phyloP scores from a whole-genome alignment of 2,113 vertebrate species.

The Pseudorasbora parva region DNA sequence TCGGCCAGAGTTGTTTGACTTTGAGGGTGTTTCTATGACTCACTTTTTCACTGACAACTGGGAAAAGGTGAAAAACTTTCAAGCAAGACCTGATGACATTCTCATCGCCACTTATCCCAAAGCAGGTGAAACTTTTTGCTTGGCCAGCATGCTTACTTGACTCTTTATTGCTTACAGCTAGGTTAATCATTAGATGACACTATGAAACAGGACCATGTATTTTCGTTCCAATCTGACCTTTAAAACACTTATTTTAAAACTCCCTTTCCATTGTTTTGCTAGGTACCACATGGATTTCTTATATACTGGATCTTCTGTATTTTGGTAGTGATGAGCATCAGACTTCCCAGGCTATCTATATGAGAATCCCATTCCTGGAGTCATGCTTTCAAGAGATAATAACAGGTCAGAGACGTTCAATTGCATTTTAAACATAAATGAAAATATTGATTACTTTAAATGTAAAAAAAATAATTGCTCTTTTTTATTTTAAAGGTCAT shows the following conservation, averaged over 20 bases:
- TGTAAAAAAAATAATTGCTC: no score
- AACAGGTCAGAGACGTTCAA: constrained; percentile 15
- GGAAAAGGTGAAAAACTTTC: constrained; percentile 75
- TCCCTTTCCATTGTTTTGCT: constrained; percentile 28
- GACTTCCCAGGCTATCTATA: constrained; percentile 59
- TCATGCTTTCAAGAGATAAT: background rate
- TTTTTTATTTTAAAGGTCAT: no score
- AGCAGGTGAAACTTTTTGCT: constrained; percentile 71
- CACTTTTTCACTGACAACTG: constrained; percentile 74
- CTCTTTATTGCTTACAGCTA: background rate
- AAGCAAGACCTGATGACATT: constrained; percentile 80
- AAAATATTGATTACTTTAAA: background rate
- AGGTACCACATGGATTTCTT: constrained; percentile 79
- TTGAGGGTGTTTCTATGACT: constrained; percentile 71
- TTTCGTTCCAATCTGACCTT: background rate
- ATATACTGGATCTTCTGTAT: constrained; percentile 72
- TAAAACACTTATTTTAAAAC: background rate
- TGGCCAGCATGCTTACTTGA: background rate
- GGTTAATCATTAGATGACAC: background rate
- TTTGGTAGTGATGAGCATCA: constrained; percentile 65
- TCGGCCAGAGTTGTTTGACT: constrained; percentile 64
- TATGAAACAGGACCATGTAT: background rate
- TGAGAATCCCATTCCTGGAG: constrained; percentile 59
- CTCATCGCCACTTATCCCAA: constrained; percentile 83
- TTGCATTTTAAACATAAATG: background rate